Base-by-base conservation (phyloP, 2,113 vertebrate genomes). In the Elachura formosa region DNA sequence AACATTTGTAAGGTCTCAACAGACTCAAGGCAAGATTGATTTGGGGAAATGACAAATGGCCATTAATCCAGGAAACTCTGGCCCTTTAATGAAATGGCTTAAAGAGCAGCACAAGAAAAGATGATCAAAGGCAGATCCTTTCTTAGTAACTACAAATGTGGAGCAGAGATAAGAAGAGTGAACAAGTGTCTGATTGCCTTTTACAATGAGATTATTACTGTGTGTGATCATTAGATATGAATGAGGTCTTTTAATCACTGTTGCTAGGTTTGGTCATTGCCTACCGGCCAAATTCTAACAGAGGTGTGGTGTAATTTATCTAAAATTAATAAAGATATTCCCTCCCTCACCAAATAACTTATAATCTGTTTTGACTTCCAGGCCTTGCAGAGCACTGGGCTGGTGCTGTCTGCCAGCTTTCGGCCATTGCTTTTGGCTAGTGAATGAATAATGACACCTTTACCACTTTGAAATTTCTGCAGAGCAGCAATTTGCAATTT, bases 131-230 rank as follows among this genome's bases (percentile, higher is more conserved):
- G 76, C 56, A 84, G n/a, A 89, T 87, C 67, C 91, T 91, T 89
- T 87, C 87, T 79, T 78, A 76, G 73, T 61, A 92, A 78, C 86
- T 89, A 90, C 83, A 90, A 80, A 89, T 64, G 74, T 67, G 49
- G 71, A 94, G 89, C 90, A 89, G 91, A 95, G 93, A 95, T 96
- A 95, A 97, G 82, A 86, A 62, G 64, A 89, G 69, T 1, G 87
- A 95, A 95, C 71, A 92, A 94, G 49, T 79, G 62, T 82, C 81
- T 91, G 87, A 95, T 94, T 94, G 77, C 87, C 51, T 96, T 87
- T 91, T 89, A 93, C 89, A 94, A 85, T 89, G 81, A 83, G 45
- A 46, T 87, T 88, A 95, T 92, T 94, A 82, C 49, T 89, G 21
- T 72, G 25, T 87, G 62, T 87, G 82, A 95, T 90, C 74, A 85